Evolutionary conservation across 1,140 invertebrate species (phyloP), one percentile per base, ranked within the genome.

Genomic region (Oppia nitens): DNA sequence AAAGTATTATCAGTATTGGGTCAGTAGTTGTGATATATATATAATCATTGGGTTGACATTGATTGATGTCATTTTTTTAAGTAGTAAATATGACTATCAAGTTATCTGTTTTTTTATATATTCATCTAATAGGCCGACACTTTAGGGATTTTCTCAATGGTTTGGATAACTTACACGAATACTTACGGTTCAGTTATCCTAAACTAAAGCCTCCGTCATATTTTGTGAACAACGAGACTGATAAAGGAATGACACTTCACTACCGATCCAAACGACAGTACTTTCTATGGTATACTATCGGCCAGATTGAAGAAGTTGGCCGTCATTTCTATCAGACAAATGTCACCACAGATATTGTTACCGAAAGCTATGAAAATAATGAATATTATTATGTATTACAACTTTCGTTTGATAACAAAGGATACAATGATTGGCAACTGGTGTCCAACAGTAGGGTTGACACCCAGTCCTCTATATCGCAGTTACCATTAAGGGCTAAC

Each of bases 81-180:
- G n/a, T n/a, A n/a, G n/a, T n/a, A n/a, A n/a, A n/a, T n/a, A n/a
- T n/a, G n/a, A n/a, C n/a, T n/a, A n/a, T n/a, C n/a, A n/a, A n/a
- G n/a, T n/a, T n/a, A n/a, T n/a, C n/a, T n/a, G n/a, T n/a, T n/a
- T n/a, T n/a, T n/a, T n/a, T n/a, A n/a, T n/a, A 40, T 40, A 40
- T 9, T 40, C 17, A 17, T 6, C 32, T 40, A 9, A 40, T 72
- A 45, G 73, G 92, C 1, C 77, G 91, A 6, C 86, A 95, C 68
- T 87, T 97, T 79, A 73, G 91, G 57, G 92, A 96, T 71, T 97
- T 97, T 70, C 78, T 97, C 0, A 96, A 95, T 68, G 91, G 91
- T 24, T 73, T 97, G 64, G 92, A 96, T 72, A 97, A 96, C 75
- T 76, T 97, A 27, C 93, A 98, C 70, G 92, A 97, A 70, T 97